Percentiles rank a stretch among this genome's conserved stretches.
Conservation (phyloP, 1,140 invertebrate genomes). For the Lasioglossum albipes region DNA sequence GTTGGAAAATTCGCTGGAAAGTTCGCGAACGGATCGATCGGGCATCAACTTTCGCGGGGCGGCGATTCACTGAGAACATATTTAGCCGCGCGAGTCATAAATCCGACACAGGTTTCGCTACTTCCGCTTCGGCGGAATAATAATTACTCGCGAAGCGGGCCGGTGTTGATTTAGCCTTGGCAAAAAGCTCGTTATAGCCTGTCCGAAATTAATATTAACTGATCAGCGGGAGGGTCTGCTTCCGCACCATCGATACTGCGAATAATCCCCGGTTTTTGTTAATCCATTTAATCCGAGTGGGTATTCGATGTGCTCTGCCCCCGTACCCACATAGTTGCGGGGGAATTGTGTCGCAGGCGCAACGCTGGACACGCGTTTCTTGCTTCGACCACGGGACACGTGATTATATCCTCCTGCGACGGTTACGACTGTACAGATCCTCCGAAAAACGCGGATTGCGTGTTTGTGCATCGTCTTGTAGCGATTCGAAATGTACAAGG, state of each 20-base stretch:
- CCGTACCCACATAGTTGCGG: background rate
- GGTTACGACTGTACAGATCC: background rate
- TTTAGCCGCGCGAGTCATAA: no score
- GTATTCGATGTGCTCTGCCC: conserved; percentile 38
- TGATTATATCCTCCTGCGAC: conserved; percentile 8
- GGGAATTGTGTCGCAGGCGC: conserved; percentile 33
- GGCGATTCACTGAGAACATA: no score
- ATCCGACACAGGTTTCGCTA: no score
- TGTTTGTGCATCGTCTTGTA: no score
- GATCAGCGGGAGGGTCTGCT: conserved; percentile 33
- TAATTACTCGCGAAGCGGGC: background rate
- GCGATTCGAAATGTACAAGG: no score
- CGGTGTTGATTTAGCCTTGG: conserved; percentile 8
- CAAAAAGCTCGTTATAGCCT: conserved; percentile 40
- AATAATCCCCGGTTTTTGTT: conserved; percentile 45
- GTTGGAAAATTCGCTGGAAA: no score
- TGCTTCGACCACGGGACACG: conserved; percentile 4
- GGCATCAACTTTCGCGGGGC: no score
- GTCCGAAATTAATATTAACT: conserved; percentile 58
- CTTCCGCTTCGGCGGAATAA: background rate
- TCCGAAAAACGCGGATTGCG: background rate
- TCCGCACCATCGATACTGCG: conserved; percentile 43
- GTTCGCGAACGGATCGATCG: no score
- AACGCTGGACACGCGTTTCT: conserved; percentile 56
- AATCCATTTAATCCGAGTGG: conserved; percentile 53